A percentile compares a stretch with the other conserved stretches of the same genome.
Evolutionary conservation across 2,113 vertebrate genomes (phyloP).

Genomic region (Ivindomyrus marchei): DNA sequence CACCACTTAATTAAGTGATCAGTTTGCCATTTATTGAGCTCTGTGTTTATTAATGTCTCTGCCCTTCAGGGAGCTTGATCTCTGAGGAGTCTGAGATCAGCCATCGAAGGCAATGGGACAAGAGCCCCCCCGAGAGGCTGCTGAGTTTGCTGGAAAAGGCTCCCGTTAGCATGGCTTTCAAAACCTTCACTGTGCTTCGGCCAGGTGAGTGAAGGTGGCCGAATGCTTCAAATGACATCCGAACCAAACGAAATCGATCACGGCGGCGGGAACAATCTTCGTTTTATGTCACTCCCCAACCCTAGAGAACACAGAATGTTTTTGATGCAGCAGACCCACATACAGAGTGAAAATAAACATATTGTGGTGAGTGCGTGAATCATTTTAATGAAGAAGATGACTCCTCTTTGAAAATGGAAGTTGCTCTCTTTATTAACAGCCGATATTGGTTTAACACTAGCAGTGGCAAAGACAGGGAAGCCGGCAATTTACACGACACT

Average conservation of each 20-base stretch:
- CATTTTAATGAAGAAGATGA: neutral
- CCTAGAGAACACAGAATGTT: neutral
- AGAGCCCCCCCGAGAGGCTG: constrained; percentile 63
- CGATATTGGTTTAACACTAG: neutral
- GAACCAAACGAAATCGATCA: neutral
- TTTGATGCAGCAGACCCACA: neutral
- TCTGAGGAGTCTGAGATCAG: constrained; percentile 45
- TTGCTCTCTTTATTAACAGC: neutral
- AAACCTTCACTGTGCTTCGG: constrained; percentile 76
- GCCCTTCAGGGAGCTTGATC: constrained; percentile 50
- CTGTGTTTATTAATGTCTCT: neutral
- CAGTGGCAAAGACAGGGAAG: neutral
- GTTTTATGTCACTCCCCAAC: neutral
- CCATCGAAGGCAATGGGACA: constrained; percentile 70
- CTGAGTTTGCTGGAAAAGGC: constrained; percentile 71
- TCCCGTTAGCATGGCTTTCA: constrained; percentile 68
- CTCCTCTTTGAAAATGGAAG: neutral
- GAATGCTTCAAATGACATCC: neutral
- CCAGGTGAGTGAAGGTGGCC: constrained; percentile 53
- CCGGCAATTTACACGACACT: neutral
- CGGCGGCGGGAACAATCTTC: neutral
- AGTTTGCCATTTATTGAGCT: neutral
- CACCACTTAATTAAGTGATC: neutral
- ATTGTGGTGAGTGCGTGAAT: neutral
- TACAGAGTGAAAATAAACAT: neutral